These are phyloP conservation scores for Dallia pectoralis DNA, from an alignment of 2,797 vertebrate species.

Conservation along the genomic window DNA sequence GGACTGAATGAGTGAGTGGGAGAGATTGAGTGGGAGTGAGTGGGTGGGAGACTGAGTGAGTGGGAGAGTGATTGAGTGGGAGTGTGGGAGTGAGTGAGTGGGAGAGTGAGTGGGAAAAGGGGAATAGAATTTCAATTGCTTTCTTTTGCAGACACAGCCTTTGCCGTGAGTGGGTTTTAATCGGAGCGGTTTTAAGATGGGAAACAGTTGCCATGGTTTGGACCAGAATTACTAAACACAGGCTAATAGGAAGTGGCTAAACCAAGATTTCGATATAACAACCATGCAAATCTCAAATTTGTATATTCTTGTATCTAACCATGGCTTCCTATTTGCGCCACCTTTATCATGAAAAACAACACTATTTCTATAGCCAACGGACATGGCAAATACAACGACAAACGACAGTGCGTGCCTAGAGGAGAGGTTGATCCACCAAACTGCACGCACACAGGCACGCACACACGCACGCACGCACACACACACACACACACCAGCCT, in stretches of 20 bases:
- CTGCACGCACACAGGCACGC: neutral
- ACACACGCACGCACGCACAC: neutral
- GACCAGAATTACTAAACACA: neutral
- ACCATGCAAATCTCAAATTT: neutral
- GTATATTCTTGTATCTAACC: neutral
- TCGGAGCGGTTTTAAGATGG: neutral
- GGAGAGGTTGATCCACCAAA: neutral
- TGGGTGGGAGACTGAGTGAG: no score
- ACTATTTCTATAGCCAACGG: neutral
- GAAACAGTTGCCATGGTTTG: neutral
- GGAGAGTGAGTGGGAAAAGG: neutral
- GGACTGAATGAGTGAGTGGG: neutral
- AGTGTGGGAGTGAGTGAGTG: neutral
- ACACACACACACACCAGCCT: neutral
- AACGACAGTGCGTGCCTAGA: neutral
- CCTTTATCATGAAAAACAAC: neutral
- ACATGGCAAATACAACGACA: neutral
- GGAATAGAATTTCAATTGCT: neutral
- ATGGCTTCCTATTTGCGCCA: neutral
- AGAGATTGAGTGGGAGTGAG: neutral
- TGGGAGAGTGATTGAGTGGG: neutral
- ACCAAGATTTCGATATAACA: neutral
- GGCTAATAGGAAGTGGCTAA: neutral
- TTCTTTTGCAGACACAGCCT: neutral
- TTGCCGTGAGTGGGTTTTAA: neutral